Conservation (phyloP, 1,140 invertebrate genomes). For the Mylabris phalerata region DNA sequence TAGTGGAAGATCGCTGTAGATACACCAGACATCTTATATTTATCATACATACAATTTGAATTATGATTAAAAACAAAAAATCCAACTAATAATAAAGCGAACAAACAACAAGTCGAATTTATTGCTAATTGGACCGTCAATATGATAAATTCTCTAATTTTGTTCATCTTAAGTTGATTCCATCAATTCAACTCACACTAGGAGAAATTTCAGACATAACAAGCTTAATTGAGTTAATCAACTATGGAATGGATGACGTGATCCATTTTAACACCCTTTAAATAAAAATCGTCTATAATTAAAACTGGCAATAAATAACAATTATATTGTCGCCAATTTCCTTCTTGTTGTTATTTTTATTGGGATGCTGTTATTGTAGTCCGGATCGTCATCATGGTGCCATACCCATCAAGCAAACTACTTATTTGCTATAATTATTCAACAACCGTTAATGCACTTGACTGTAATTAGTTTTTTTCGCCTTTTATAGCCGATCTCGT, state of each 20-base stretch:
- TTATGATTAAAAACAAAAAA: constrained; percentile 3
- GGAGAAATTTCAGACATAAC: no score
- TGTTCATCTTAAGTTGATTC: no score
- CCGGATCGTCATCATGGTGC: constrained; percentile 1
- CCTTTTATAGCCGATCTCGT: constrained; percentile 1
- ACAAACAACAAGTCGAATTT: constrained; percentile 10
- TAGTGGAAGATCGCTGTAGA: constrained; percentile 4
- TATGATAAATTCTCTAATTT: no score
- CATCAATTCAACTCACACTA: no score
- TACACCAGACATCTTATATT: constrained; percentile 5
- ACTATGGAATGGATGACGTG: no score
- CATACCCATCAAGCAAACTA: constrained; percentile 9
- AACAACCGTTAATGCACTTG: constrained; percentile 6
- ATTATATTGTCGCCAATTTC: constrained; percentile 9
- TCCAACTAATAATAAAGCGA: constrained; percentile 2
- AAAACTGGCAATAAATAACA: constrained; percentile 6
- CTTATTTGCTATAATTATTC: constrained; percentile 16
- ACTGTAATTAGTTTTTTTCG: constrained; percentile 3
- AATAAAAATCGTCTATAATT: no score
- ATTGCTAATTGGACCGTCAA: constrained; percentile 12
- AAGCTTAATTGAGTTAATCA: no score
- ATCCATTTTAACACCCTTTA: no score
- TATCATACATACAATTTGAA: constrained; percentile 14
- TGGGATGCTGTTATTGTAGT: no score
- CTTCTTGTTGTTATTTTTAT: no score